phyloP scores from a whole-genome alignment of 1,140 invertebrate species.

The Akabosia matsudoensis region DNA sequence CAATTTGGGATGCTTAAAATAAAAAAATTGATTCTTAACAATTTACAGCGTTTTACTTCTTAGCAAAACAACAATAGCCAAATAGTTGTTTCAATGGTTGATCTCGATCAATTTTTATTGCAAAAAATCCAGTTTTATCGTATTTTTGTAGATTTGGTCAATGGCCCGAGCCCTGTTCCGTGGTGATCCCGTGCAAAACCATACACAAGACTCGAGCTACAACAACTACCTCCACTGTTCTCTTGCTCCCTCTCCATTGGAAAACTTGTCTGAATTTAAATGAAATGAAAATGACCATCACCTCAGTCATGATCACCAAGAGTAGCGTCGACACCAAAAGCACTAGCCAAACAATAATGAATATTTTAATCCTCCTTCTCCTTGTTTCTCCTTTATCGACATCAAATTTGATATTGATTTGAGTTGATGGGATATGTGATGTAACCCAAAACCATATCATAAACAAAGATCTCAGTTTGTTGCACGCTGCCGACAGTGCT shows the following conservation, averaged over 20 bases:
- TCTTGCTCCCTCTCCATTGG: too few relatives aligned
- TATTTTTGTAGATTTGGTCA: slow-evolving; percentile 10
- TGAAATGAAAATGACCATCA: too few relatives aligned
- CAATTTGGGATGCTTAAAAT: too few relatives aligned
- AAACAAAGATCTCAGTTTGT: not conserved
- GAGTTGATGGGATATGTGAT: not conserved
- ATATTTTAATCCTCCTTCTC: slow-evolving; percentile 5
- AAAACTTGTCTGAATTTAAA: slow-evolving; percentile 1
- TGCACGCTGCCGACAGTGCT: not conserved
- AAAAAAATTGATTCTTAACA: too few relatives aligned
- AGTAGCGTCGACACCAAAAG: not conserved
- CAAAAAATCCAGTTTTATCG: slow-evolving; percentile 16
- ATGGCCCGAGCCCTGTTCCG: slow-evolving; percentile 10
- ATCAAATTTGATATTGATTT: slow-evolving; percentile 2
- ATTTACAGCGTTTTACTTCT: too few relatives aligned
- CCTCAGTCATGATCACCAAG: not conserved
- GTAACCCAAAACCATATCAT: not conserved
- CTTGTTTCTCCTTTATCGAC: not conserved
- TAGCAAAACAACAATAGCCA: not conserved
- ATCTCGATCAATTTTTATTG: slow-evolving; percentile 21
- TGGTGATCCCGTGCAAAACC: not conserved
- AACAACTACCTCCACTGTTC: not conserved
- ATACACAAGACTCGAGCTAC: not conserved
- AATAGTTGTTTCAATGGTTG: not conserved
- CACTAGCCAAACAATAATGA: not conserved